phyloP scores from a whole-genome alignment of 2,113 vertebrate genomes.

The Corvus moneduloides region DNA sequence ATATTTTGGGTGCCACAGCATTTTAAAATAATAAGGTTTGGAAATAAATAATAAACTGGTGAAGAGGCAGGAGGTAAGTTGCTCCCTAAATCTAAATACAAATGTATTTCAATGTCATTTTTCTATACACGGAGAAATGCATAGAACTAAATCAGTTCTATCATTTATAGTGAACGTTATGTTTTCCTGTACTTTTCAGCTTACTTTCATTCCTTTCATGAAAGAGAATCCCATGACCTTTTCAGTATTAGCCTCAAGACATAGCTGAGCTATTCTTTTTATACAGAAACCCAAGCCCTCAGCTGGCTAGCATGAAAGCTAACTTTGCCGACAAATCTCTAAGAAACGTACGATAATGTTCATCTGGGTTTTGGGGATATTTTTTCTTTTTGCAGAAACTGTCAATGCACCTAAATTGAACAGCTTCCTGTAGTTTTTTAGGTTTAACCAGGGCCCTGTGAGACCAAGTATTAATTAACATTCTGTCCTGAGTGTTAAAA shows the following conservation, averaged over 20 bases:
- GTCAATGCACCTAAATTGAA: constrained; percentile 36
- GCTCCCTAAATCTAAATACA: constrained; percentile 49
- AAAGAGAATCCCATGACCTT: constrained; percentile 66
- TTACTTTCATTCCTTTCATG: constrained; percentile 59
- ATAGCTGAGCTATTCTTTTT: constrained; percentile 66
- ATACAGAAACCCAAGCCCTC: constrained; percentile 57
- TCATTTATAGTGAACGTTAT: constrained; percentile 27
- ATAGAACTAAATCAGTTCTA: constrained; percentile 37
- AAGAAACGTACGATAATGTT: constrained; percentile 55
- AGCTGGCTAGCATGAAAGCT: constrained; percentile 62
- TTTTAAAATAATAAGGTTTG: constrained; percentile 65
- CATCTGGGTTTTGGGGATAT: not conserved
- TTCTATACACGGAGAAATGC: constrained; percentile 45
- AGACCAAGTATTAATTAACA: constrained; percentile 52
- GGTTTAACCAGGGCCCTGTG: not conserved
- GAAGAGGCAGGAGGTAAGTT: constrained; percentile 40
- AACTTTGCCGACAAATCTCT: constrained; percentile 53
- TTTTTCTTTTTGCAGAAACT: constrained; percentile 28
- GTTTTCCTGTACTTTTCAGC: constrained; percentile 53
- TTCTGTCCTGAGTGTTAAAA: constrained; percentile 23
- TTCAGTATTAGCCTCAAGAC: constrained; percentile 65
- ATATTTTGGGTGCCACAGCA: constrained; percentile 30
- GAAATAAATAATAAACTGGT: constrained; percentile 62
- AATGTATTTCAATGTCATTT: constrained; percentile 59
- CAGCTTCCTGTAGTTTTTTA: constrained; percentile 6